Conservation (phyloP, 1,140 invertebrate species). For the Penaeus chinensis region DNA sequence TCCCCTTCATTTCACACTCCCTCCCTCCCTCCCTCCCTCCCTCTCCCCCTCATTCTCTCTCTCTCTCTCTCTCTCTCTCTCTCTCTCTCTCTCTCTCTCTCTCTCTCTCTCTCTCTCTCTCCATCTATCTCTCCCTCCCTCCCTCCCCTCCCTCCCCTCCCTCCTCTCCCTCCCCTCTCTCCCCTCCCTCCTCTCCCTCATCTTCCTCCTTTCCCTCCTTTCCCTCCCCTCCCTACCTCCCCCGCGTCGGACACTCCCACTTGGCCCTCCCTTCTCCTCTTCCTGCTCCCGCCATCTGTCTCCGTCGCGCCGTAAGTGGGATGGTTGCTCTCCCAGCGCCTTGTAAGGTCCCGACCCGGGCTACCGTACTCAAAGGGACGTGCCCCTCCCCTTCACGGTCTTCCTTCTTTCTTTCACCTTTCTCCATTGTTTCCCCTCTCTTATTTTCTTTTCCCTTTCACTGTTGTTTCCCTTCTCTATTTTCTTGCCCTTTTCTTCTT, state of each 20-base stretch:
- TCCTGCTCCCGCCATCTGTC: not conserved
- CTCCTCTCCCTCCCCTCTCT: not conserved
- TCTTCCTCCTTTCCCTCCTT: too few species aligned
- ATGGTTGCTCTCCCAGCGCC: too few species aligned
- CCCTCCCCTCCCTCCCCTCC: not conserved
- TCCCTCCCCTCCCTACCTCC: not conserved
- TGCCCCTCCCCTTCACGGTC: too few species aligned
- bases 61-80: not conserved
- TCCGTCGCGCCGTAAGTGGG: not conserved
- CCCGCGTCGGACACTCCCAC: not conserved
- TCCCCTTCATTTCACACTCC: not conserved
- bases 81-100: conserved; percentile 16
- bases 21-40: too few species aligned
- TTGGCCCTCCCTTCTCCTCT: not conserved
- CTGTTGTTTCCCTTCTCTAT: conserved; percentile 2
- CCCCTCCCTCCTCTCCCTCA: not conserved
- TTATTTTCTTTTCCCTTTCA: conserved; percentile 6
- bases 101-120: not conserved
- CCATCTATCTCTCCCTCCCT: too few species aligned
- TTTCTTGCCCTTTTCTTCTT: not conserved
- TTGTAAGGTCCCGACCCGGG: too few species aligned
- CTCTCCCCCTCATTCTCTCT: not conserved
- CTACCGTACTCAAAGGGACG: too few species aligned
- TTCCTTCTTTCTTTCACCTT: too few species aligned
- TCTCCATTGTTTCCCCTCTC: not conserved